Evolutionary conservation across 2,113 vertebrate species (phyloP).

Genomic region (Elanoides forficatus): DNA sequence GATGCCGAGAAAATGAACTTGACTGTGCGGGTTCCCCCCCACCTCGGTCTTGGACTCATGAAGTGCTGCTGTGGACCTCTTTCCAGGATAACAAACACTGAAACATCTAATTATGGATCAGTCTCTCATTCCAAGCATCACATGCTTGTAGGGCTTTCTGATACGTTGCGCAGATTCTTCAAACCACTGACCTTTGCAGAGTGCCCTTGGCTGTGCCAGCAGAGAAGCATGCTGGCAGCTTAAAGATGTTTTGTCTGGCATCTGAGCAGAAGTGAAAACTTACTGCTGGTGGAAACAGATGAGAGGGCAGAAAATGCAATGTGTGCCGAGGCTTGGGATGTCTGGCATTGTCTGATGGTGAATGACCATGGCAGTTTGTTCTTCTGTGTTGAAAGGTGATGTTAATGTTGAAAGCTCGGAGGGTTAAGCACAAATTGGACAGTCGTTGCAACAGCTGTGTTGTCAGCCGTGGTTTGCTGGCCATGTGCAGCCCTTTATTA

Average conservation of each 20-base stretch:
- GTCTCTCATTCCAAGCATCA: not conserved
- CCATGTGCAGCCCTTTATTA: not conserved
- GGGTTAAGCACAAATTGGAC: not conserved
- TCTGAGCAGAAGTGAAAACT: not conserved
- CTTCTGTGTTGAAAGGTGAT: not conserved
- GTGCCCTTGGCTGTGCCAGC: conserved; percentile 1
- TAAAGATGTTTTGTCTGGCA: conserved; percentile 42
- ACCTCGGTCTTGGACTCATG: rapidly evolving
- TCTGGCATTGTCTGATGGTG: not conserved
- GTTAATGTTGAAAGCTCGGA: not conserved
- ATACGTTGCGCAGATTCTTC: not conserved
- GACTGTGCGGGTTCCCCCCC: rapidly evolving
- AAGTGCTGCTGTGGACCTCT: not conserved
- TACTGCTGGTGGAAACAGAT: not conserved
- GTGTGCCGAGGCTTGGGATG: rapidly evolving
- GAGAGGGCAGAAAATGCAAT: not conserved
- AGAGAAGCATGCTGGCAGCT: not conserved
- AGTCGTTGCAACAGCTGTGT: not conserved
- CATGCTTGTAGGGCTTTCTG: not conserved
- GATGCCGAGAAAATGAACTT: not conserved
- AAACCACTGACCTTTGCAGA: conserved; percentile 6
- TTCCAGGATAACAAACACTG: not conserved
- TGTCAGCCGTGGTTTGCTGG: not conserved
- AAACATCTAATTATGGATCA: not conserved
- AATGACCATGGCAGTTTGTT: rapidly evolving